Conservation (phyloP, 2,113 vertebrate genomes). For the Columba livia region DNA sequence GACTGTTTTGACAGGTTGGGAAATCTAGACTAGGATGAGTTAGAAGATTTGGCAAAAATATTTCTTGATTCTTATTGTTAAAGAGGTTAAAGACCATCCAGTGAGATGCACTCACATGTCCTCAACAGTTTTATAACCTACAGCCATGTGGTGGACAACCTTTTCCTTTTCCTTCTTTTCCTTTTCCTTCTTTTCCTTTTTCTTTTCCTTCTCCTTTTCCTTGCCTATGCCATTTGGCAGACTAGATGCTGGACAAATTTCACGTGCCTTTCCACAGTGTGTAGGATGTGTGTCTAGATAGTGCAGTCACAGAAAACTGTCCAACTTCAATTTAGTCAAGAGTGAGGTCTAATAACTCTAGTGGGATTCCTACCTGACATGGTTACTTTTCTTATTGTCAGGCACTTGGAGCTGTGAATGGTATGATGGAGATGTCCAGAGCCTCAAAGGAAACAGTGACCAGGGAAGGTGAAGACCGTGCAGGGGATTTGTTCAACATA, state of each 20-base stretch:
- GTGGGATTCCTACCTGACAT: background rate
- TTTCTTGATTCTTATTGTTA: background rate
- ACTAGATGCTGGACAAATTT: background rate
- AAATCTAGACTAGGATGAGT: background rate
- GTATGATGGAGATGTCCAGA: background rate
- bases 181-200: no score
- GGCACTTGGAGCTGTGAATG: background rate
- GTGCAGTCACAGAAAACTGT: background rate
- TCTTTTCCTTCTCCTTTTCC: background rate
- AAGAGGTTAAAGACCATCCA: background rate
- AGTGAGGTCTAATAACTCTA: background rate
- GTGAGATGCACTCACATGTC: background rate
- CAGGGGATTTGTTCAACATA: background rate
- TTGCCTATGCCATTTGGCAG: background rate
- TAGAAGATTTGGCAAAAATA: background rate
- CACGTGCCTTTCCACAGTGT: background rate
- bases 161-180: background rate
- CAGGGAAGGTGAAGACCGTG: background rate
- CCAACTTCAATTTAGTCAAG: background rate
- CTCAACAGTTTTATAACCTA: background rate
- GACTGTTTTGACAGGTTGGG: background rate
- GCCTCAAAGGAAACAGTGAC: background rate
- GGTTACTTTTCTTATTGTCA: background rate
- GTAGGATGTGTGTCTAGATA: background rate
- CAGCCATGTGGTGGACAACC: accelerated